These are phyloP conservation scores for Lottia gigantea DNA, from an alignment of 2,888 invertebrate genomes.

Conservation along the genomic window DNA sequence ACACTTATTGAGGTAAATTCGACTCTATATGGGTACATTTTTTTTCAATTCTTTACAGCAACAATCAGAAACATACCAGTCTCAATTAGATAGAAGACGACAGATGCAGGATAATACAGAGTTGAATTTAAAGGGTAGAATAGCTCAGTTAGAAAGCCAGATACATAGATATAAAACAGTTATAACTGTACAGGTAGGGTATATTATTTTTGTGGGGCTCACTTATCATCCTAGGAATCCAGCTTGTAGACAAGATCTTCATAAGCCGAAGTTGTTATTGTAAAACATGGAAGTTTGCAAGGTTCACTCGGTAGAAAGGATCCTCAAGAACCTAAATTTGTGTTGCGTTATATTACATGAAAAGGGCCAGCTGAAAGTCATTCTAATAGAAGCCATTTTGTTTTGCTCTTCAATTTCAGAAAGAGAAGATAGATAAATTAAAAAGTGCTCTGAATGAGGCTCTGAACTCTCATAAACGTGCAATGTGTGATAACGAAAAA, in stretches of 20 bases:
- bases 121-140: slow-evolving; percentile 51
- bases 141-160: slow-evolving; percentile 56
- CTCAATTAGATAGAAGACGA: slow-evolving; percentile 53
- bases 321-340: too few relatives aligned
- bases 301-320: too few relatives aligned
- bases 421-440: slow-evolving; percentile 55
- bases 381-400: background rate
- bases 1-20: background rate
- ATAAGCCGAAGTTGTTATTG: too few relatives aligned
- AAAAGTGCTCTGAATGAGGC: slow-evolving; percentile 53
- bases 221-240: background rate
- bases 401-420: slow-evolving; percentile 36
- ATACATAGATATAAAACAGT: slow-evolving; percentile 49
- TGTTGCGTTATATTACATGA: too few relatives aligned
- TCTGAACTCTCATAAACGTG: slow-evolving; percentile 50
- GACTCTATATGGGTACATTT: too few relatives aligned
- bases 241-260: too few relatives aligned
- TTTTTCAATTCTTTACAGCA: slow-evolving; percentile 36
- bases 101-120: slow-evolving; percentile 58
- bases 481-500: slow-evolving; percentile 58
- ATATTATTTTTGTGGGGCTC: background rate
- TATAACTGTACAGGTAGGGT: slow-evolving; percentile 52
- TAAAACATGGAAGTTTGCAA: too few relatives aligned
- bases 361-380: too few relatives aligned
- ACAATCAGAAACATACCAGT: slow-evolving; percentile 54